Evolutionary conservation across 2,888 invertebrate genomes (phyloP).

Genomic region (Ectemnius lituratus): DNA sequence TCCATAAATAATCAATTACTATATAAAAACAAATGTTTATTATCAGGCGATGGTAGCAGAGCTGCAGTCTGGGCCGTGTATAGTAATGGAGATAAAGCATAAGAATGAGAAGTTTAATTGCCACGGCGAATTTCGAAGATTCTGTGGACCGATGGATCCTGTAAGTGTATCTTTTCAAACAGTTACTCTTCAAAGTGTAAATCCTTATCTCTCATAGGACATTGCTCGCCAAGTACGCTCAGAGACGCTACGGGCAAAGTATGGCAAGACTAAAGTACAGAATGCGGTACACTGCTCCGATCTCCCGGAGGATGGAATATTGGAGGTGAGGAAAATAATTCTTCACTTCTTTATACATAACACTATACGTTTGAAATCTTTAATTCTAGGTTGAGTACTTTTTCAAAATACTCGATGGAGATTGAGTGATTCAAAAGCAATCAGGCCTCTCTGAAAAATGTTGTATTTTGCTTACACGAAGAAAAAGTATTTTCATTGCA

Average conservation of each 20-base stretch:
- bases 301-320: constrained; percentile 89
- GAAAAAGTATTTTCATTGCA: too few species aligned
- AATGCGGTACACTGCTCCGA: constrained; percentile 97
- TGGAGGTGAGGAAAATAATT: constrained; percentile 81
- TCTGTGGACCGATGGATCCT: constrained; percentile 95
- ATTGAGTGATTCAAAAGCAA: constrained; percentile 5
- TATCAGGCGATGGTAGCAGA: constrained; percentile 89
- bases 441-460: too few species aligned
- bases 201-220: constrained; percentile 81
- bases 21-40: constrained; percentile 6
- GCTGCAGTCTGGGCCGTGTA: constrained; percentile 89
- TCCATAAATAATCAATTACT: neutral
- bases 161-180: constrained; percentile 78
- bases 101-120: constrained; percentile 81
- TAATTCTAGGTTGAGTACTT: constrained; percentile 78
- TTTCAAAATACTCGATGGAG: constrained; percentile 82
- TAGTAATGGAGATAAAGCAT: constrained; percentile 90
- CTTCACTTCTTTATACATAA: neutral
- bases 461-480: too few species aligned
- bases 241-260: constrained; percentile 89
- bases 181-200: neutral
- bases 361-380: neutral
- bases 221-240: constrained; percentile 92
- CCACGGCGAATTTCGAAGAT: constrained; percentile 87
- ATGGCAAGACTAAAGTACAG: constrained; percentile 88